Base-by-base conservation (phyloP, 2,888 invertebrate genomes). In the Zygothrica quintamaculata region DNA sequence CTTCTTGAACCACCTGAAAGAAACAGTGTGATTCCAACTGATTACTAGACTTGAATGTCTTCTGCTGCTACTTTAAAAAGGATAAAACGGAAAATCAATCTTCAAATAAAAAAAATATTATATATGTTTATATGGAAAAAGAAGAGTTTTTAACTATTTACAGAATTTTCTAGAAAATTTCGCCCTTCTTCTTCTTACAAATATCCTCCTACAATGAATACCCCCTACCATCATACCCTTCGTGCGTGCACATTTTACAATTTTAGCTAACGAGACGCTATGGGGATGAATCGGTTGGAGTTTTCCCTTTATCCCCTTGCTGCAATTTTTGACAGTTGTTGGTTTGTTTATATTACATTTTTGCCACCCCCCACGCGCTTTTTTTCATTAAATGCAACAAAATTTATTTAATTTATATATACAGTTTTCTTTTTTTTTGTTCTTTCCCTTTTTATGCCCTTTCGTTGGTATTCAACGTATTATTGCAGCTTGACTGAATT, bases 161-260 rank as follows among this genome's bases (percentile, higher is more conserved):
- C n/a, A 16, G 7, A 3, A 22, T 5, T 22, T 5, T 0, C 13
- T 15, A 4, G 8, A 1, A 0, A 48, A 15, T 0, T 16, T 16
- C 1, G 1, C 12, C 6, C 15, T 16, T 16, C 15, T 1, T 16
- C 7, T 5, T 7, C 3, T 33, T 37, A 48, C 33, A 39, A 37
- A 29, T 46, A 57, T 53, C 33, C 70, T 56, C 67, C 73, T 56
- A 67, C 67, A 70, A 11, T 9, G 22, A 2, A 11, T 9, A 13
- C 25, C 22, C n/a, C 16, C 59, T 40, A 26, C 12, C 11, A n/a
- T n/a, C 39, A 33, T 8, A 2, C 53, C 34, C 61, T 50, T 61
- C 48, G 75, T 84, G 78, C 78, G 78, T 79, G 78, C 78, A 84
- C 78, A 81, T 81, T 84, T 81, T 78, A 59, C 75, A 72, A 79